Evolutionary conservation across 2,113 vertebrate genomes (phyloP), one percentile per base, ranked within the genome.

Genomic region (Cynocephalus volans): DNA sequence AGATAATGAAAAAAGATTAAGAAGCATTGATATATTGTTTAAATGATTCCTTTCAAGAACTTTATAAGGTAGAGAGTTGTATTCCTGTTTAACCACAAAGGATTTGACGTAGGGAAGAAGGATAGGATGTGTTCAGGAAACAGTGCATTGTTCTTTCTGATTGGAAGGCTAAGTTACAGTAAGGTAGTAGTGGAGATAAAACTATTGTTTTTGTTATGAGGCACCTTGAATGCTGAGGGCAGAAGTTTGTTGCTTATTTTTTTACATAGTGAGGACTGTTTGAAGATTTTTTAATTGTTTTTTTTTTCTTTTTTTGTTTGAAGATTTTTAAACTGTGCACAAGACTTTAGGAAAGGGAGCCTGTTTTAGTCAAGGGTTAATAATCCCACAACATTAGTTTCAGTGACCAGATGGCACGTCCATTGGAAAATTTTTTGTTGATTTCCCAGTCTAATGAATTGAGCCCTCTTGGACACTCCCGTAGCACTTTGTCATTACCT

Each of bases 321-420:
- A 81, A 81, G 58, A 75, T 85, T 91, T 97, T 85, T 96, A 67
- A 96, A 18, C 12, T 90, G 41, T 81, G 17, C 1, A 41, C 31
- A 89, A 65, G 26, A 79, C 23, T 83, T 97, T 95, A 70, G 56
- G 24, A 72, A 89, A 92, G 45, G 33, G 79, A 92, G 18, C n/a
- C n/a, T 92, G 1, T 90, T 58, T 92, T 76, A 52, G 28, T 41
- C 60, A 93, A 56, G 9, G 33, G 26, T 48, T 96, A 54, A 54
- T 88, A 83, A 73, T 92, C 12, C 19, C 70, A 1, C 80, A 95
- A 80, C 9, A 45, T 76, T 94, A 72, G 33, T 95, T 76, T 90
- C 45, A 88, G 26, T 97, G 48, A 75, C 69, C 64, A 84, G 19
- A 79, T 96, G 86, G 52, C 50, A 95, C 36, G 67, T 96, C 50